A percentile compares a stretch with the other conserved stretches of the same genome.
Evolutionary conservation across 2,113 vertebrate species (phyloP).

Genomic region (Echinops telfairi): DNA sequence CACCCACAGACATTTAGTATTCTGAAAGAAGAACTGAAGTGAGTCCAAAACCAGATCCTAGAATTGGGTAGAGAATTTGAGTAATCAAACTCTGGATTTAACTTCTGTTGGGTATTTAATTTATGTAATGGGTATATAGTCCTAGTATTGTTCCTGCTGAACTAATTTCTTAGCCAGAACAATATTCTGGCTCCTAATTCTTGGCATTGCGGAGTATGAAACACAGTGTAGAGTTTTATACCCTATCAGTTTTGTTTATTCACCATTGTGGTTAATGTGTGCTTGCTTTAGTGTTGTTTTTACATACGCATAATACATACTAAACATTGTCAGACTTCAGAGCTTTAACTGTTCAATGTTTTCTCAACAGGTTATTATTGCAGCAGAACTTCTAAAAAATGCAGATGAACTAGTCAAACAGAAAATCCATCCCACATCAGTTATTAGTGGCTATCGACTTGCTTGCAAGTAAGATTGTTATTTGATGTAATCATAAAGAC

Average conservation of each 20-base stretch:
- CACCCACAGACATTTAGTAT: too few relatives aligned
- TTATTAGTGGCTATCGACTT: conserved; percentile 98
- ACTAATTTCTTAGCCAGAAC: background rate
- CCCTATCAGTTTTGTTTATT: background rate
- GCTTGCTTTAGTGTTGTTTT: background rate
- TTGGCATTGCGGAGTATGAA: background rate
- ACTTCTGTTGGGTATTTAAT: background rate
- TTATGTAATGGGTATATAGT: background rate
- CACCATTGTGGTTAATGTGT: background rate
- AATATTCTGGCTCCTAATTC: background rate
- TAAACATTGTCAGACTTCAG: background rate
- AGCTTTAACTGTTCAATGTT: background rate
- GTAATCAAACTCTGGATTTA: background rate
- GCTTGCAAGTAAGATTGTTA: conserved; percentile 97
- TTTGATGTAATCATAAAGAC: background rate
- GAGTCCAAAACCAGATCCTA: background rate
- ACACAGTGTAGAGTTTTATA: background rate
- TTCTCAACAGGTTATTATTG: conserved; percentile 94
- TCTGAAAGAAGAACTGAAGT: background rate
- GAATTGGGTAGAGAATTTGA: background rate
- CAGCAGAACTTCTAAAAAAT: conserved; percentile 97
- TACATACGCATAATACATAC: accelerated
- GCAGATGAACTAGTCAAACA: conserved; percentile 99
- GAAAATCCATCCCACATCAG: conserved; percentile 98
- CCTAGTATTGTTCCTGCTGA: background rate